These are phyloP conservation scores for Apteryx owenii DNA, from an alignment of 2,113 vertebrate species.

Conservation along the genomic window DNA sequence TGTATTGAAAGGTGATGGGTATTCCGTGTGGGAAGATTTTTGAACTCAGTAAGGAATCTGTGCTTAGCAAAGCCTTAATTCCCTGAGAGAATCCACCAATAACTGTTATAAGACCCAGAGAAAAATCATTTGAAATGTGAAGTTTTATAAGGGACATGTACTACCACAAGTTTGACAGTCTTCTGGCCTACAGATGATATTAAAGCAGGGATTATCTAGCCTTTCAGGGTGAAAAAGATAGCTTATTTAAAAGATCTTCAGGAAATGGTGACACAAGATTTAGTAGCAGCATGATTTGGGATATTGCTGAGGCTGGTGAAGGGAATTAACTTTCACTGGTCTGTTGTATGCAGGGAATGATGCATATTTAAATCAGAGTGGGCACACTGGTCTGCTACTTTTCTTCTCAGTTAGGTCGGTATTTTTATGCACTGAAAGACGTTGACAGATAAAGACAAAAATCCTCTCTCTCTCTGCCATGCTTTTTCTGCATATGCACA, in stretches of 20 bases:
- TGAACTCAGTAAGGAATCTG: background rate
- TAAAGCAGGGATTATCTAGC: background rate
- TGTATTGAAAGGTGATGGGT: background rate
- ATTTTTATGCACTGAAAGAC: background rate
- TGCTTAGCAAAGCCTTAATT: background rate
- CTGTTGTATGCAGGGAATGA: background rate
- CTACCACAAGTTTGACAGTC: background rate
- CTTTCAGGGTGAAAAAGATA: background rate
- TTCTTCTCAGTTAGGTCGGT: background rate
- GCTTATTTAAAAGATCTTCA: background rate
- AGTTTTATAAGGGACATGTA: background rate
- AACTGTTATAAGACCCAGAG: background rate
- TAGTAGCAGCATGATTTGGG: background rate
- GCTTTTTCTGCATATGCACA: background rate
- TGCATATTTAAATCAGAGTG: background rate
- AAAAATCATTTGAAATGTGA: background rate
- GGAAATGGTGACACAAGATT: background rate
- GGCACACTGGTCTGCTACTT: background rate
- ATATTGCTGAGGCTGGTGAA: background rate
- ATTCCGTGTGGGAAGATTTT: background rate
- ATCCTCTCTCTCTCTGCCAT: background rate
- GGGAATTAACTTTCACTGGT: background rate
- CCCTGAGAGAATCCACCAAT: background rate
- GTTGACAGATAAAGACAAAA: background rate
- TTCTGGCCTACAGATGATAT: background rate